Evolutionary conservation across 1,140 invertebrate species (phyloP).

Genomic region (Phortica variegata): DNA sequence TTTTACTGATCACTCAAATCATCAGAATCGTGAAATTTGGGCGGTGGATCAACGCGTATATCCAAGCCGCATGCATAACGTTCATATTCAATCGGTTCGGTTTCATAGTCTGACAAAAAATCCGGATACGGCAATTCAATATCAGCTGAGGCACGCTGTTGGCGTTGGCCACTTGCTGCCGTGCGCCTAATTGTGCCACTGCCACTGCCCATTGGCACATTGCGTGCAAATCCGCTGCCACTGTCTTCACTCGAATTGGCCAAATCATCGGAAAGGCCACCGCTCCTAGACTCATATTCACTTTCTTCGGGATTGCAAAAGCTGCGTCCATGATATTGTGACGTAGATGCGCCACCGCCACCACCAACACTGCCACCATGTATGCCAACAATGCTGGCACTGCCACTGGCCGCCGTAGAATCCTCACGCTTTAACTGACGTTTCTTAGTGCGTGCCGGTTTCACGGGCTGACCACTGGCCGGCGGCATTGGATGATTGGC

Average conservation of each 20-base stretch:
- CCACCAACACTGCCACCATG: neutral
- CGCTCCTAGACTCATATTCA: slow-evolving; percentile 40
- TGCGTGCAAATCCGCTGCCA: slow-evolving; percentile 25
- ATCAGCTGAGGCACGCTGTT: slow-evolving; percentile 7
- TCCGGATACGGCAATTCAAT: slow-evolving; percentile 48
- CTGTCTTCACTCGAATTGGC: slow-evolving; percentile 55
- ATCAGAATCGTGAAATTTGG: slow-evolving; percentile 52
- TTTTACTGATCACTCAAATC: slow-evolving; percentile 46
- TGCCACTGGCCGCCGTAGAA: slow-evolving; percentile 28
- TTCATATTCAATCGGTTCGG: slow-evolving; percentile 51
- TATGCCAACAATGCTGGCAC: neutral
- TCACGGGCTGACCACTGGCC: slow-evolving; percentile 41
- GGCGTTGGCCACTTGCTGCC: slow-evolving; percentile 6
- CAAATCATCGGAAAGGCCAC: slow-evolving; percentile 48
- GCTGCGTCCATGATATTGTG: slow-evolving; percentile 39
- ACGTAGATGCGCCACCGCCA: neutral
- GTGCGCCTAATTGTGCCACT: slow-evolving; percentile 39
- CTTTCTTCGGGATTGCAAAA: slow-evolving; percentile 53
- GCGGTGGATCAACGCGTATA: slow-evolving; percentile 52
- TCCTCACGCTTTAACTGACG: slow-evolving; percentile 49
- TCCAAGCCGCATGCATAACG: slow-evolving; percentile 48
- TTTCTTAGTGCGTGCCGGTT: slow-evolving; percentile 53
- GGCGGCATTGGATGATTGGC: slow-evolving; percentile 51
- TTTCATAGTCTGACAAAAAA: slow-evolving; percentile 53
- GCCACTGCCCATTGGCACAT: slow-evolving; percentile 9